phyloP scores from a whole-genome alignment of 1,140 invertebrate species.

The Trachymyrmex cornetzi region DNA sequence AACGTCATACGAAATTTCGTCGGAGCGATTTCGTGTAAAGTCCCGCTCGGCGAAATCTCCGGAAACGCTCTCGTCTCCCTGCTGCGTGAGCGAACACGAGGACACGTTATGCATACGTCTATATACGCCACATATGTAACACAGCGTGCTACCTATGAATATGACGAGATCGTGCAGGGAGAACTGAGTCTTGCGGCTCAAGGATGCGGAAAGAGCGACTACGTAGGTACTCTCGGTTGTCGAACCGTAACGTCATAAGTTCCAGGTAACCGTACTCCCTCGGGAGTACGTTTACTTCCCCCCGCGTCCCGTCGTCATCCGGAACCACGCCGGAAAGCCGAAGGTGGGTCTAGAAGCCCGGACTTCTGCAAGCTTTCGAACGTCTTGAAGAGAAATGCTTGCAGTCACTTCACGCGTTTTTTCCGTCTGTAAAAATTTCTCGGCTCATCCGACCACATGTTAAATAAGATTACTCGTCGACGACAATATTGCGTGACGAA shows the following conservation, averaged over 20 bases:
- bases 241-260: slow-evolving; percentile 74
- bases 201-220: slow-evolving; percentile 75
- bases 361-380: background rate
- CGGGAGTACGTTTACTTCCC: slow-evolving; percentile 55
- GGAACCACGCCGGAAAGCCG: slow-evolving; percentile 25
- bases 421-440: slow-evolving; percentile 25
- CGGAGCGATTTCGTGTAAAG: slow-evolving; percentile 30
- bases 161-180: slow-evolving; percentile 44
- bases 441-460: slow-evolving; percentile 6
- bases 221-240: slow-evolving; percentile 67
- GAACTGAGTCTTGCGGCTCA: slow-evolving; percentile 60
- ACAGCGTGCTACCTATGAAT: background rate
- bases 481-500: slow-evolving; percentile 48
- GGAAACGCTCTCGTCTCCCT: slow-evolving; percentile 55
- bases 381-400: background rate
- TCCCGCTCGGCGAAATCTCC: slow-evolving; percentile 45
- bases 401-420: background rate
- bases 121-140: slow-evolving; percentile 6
- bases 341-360: background rate
- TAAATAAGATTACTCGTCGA: slow-evolving; percentile 41
- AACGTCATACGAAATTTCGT: slow-evolving; percentile 27
- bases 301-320: background rate
- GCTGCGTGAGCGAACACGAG: slow-evolving; percentile 45
- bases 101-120: slow-evolving; percentile 12
- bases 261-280: slow-evolving; percentile 57